phyloP scores from a whole-genome alignment of 2,113 vertebrate species.

The Helogale parvula region DNA sequence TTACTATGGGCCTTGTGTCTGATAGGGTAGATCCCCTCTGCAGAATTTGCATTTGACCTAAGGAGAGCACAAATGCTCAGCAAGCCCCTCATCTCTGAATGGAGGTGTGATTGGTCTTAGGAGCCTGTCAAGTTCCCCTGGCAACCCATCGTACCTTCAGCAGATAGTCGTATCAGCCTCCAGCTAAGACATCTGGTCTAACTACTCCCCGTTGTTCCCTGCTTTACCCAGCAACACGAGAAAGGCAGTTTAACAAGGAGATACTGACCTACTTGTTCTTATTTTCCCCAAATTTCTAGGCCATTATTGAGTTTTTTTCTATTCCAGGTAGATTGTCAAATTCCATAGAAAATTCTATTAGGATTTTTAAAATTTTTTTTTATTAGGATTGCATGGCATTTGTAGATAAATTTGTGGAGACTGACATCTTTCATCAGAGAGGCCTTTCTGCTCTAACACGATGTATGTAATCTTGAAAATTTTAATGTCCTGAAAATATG shows the following conservation, averaged over 20 bases:
- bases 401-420: conserved; percentile 45
- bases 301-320: conserved; percentile 15
- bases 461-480: neutral
- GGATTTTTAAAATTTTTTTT: neutral
- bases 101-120: conserved; percentile 27
- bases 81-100: conserved; percentile 17
- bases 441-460: neutral
- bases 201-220: neutral
- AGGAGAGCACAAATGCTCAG: neutral
- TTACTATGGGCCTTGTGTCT: conserved; percentile 14
- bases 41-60: neutral
- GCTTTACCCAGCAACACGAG: neutral
- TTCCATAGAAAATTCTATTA: neutral
- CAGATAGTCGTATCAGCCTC: neutral
- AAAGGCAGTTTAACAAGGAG: conserved; percentile 26
- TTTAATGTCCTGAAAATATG: neutral
- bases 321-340: neutral
- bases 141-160: neutral
- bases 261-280: conserved; percentile 10
- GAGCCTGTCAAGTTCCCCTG: neutral
- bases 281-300: conserved; percentile 42
- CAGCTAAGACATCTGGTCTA: conserved; percentile 32
- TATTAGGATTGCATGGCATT: neutral
- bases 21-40: conserved; percentile 3
- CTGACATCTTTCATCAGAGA: neutral